phyloP scores from a whole-genome alignment of 1,140 invertebrate genomes.

The Druon quercuslanigerum region DNA sequence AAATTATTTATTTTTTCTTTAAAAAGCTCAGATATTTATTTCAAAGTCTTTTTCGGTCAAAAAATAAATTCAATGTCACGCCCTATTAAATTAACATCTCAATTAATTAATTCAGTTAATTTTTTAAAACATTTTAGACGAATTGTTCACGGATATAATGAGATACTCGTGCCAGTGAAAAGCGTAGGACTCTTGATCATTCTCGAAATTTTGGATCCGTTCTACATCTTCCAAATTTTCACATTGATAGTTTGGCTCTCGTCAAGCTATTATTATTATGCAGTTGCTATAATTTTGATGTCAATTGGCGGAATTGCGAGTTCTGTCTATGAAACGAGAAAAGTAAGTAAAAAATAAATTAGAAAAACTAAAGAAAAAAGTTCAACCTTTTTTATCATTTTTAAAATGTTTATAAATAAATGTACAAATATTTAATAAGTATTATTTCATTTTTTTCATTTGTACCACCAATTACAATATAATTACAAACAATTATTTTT shows the following conservation, averaged over 20 bases:
- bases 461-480: too few species aligned
- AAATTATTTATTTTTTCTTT: too few species aligned
- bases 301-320: constrained; percentile 89
- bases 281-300: constrained; percentile 90
- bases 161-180: constrained; percentile 87
- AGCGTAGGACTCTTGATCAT: constrained; percentile 83
- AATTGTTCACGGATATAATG: constrained; percentile 87
- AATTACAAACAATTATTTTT: too few species aligned
- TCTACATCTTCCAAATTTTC: constrained; percentile 96
- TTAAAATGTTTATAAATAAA: too few species aligned
- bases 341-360: constrained; percentile 75
- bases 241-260: constrained; percentile 88
- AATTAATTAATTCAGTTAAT: background rate
- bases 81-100: background rate
- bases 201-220: constrained; percentile 93
- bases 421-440: too few species aligned
- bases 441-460: too few species aligned
- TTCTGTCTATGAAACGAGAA: constrained; percentile 89
- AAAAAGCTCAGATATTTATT: too few species aligned
- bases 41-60: too few species aligned
- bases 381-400: too few species aligned
- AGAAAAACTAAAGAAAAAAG: too few species aligned
- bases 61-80: too few species aligned
- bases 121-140: constrained; percentile 74
- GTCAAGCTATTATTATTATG: constrained; percentile 91